Evolutionary conservation across 2,113 vertebrate genomes (phyloP).

Genomic region (Melozone crissalis): DNA sequence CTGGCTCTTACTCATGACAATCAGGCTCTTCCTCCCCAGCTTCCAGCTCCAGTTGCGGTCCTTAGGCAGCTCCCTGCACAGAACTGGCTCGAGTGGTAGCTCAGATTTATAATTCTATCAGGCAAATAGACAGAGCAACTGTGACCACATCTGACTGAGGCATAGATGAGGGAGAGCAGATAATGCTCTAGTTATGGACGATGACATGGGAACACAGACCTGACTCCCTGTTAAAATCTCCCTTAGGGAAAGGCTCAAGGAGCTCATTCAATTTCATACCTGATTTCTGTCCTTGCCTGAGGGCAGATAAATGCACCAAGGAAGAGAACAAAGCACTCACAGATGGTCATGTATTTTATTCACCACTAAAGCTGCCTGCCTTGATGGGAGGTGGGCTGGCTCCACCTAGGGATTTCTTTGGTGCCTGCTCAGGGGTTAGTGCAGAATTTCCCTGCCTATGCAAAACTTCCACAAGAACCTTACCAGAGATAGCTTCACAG

Average conservation of each 20-base stretch:
- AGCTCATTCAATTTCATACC: background rate
- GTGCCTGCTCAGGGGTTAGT: background rate
- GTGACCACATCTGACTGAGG: background rate
- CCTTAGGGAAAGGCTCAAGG: background rate
- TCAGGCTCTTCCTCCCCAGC: background rate
- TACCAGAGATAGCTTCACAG: background rate
- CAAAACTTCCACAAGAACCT: background rate
- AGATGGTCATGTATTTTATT: background rate
- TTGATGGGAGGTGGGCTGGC: background rate
- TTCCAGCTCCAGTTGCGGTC: background rate
- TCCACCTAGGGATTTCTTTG: background rate
- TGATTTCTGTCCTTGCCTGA: background rate
- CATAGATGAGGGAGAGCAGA: background rate
- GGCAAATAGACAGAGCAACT: background rate
- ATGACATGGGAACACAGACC: background rate
- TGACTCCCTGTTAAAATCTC: background rate
- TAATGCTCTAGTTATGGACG: background rate
- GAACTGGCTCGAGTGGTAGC: accelerated
- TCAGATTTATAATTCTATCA: background rate
- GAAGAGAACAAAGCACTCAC: background rate
- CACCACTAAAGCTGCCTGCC: background rate
- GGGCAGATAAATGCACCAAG: accelerated
- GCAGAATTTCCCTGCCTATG: background rate
- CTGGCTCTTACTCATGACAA: background rate
- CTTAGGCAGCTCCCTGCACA: background rate